These are phyloP conservation scores for Rhodinocichla rosea DNA, from an alignment of 2,113 vertebrate species.

Conservation along the genomic window DNA sequence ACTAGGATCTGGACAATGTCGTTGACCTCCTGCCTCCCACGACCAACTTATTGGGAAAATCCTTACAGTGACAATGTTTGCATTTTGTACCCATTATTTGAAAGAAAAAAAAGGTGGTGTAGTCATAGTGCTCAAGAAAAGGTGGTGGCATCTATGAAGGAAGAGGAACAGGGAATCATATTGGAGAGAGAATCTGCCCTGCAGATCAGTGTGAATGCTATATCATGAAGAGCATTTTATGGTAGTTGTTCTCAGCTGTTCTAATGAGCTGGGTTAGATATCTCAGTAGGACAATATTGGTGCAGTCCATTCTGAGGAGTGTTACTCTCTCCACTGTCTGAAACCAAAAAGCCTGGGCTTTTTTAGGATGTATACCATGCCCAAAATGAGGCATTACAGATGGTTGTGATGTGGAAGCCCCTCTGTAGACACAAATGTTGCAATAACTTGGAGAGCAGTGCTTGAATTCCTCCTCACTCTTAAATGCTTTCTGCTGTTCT, in stretches of 20 bases:
- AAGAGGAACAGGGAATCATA: neutral
- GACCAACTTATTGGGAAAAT: neutral
- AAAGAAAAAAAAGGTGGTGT: neutral
- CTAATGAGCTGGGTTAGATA: neutral
- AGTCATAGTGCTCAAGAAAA: neutral
- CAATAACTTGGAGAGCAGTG: neutral
- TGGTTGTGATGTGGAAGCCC: neutral
- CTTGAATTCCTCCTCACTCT: neutral
- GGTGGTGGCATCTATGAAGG: neutral
- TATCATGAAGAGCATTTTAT: accelerated
- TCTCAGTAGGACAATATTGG: neutral
- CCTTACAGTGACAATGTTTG: neutral
- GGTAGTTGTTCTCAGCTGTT: neutral
- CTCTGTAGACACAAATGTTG: neutral
- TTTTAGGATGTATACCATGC: neutral
- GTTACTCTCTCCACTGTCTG: neutral
- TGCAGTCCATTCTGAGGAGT: neutral
- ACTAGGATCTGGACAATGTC: neutral
- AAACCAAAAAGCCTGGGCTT: neutral
- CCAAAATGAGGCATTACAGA: neutral
- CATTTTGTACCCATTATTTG: neutral
- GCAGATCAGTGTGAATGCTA: neutral
- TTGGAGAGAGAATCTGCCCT: neutral
- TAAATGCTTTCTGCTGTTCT: neutral
- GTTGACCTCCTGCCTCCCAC: neutral